Evolutionary conservation across 2,797 vertebrate genomes (phyloP), one percentile per base, ranked within the genome.

Genomic region (Hyperoplus lanceolatus): DNA sequence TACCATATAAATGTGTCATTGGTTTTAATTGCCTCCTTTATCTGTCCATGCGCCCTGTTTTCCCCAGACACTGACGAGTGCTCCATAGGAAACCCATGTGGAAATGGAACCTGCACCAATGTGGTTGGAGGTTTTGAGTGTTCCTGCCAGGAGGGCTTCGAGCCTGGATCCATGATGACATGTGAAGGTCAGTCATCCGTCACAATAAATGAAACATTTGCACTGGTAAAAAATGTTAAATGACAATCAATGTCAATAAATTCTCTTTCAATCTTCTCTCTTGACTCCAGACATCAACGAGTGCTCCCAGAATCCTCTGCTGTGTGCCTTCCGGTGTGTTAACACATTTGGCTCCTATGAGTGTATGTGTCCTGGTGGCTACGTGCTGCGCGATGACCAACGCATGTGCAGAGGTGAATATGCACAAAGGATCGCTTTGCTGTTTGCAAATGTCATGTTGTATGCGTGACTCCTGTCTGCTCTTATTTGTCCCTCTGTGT

Each of bases 251-350:
- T 29, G 29, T 29, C 29, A 29, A 29, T 29, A 29, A 29, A 29
- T 29, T 29, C 29, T 29, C 29, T 29, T 29, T 29, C 2, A 29
- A 29, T 29, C 29, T 29, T 29, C 29, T 53, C 21, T 64, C 16
- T 41, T 68, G 8, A n/a, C 39, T 82, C 18, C 70, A 99, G 98
- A 99, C 79, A 95, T 99, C 60, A 97, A 99, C 0, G 97, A 99
- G 87, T 99, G 98, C 6, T 89, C 95, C 12, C 91, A 96, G 89
- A 98, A 99, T 84, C 97, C 97, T 0, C 92, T 98, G 86, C 96
- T 98, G 75, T 99, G 98, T 1, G 98, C 97, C 53, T 99, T 99
- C 96, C 97, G 98, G 54, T 99, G 98, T 77, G 95, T 96, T 85
- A 99, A 99, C 95, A 97, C 96, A 0, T 96, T 97, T 2, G 98